phyloP scores from a whole-genome alignment of 2,888 invertebrate genomes.

The Nephrotoma guestfalica region DNA sequence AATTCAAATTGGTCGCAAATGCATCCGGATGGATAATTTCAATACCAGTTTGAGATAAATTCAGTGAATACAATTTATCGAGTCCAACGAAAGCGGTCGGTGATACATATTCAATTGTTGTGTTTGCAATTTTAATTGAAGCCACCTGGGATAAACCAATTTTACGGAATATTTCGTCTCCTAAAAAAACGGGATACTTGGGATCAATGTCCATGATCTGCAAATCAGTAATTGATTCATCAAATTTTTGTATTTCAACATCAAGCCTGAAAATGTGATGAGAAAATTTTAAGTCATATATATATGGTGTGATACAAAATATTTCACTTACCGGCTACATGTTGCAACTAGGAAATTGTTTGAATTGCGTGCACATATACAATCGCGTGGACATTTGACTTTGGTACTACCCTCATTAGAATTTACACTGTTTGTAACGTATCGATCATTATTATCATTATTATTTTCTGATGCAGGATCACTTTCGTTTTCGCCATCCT shows the following conservation, averaged over 20 bases:
- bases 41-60: slow-evolving; percentile 52
- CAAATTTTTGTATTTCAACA: slow-evolving; percentile 49
- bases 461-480: background rate
- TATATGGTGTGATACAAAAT: background rate
- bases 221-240: slow-evolving; percentile 48
- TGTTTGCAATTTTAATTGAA: slow-evolving; percentile 53
- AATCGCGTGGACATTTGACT: slow-evolving; percentile 45
- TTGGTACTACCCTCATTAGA: slow-evolving; percentile 21
- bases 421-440: slow-evolving; percentile 35
- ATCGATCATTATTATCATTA: slow-evolving; percentile 20
- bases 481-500: background rate
- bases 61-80: slow-evolving; percentile 48
- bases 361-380: slow-evolving; percentile 41
- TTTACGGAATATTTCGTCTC: slow-evolving; percentile 43
- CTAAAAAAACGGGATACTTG: slow-evolving; percentile 41
- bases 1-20: slow-evolving; percentile 49
- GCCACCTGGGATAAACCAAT: slow-evolving; percentile 49
- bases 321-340: slow-evolving; percentile 39
- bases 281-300: background rate
- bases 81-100: slow-evolving; percentile 55
- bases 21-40: slow-evolving; percentile 51
- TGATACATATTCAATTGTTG: slow-evolving; percentile 49
- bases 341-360: slow-evolving; percentile 46
- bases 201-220: slow-evolving; percentile 48
- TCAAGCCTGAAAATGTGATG: slow-evolving; percentile 33